phyloP scores from a whole-genome alignment of 2,113 vertebrate species.

The Antigone vipio region DNA sequence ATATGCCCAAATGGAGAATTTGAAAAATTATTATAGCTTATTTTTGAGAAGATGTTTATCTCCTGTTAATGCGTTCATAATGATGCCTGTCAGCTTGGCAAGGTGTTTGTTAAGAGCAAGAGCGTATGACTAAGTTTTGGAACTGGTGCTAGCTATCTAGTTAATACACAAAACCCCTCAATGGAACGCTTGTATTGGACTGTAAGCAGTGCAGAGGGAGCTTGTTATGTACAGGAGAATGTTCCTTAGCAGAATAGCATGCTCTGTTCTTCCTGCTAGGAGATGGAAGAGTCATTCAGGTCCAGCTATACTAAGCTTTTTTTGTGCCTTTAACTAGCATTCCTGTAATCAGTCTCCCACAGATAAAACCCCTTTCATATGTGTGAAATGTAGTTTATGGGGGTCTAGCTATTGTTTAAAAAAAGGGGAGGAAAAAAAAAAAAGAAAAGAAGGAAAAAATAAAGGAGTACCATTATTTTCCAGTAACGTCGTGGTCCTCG shows the following conservation, averaged over 20 bases:
- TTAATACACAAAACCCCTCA: background rate
- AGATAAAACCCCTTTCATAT: background rate
- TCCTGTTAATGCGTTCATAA: background rate
- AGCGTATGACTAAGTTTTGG: background rate
- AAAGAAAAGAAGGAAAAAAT: too few relatives aligned
- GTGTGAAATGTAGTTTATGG: background rate
- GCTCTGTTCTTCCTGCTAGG: background rate
- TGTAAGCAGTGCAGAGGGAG: background rate
- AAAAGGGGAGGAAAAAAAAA: too few relatives aligned
- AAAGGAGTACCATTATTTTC: background rate
- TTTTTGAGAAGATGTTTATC: background rate
- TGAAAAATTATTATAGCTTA: background rate
- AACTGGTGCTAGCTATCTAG: background rate
- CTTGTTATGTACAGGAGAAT: background rate
- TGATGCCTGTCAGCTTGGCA: background rate
- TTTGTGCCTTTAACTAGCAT: background rate
- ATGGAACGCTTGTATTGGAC: background rate
- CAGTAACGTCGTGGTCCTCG: rapidly evolving
- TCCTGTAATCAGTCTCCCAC: background rate
- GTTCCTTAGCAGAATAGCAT: background rate
- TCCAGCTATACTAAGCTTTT: background rate
- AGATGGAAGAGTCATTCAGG: background rate
- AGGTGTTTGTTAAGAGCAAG: background rate
- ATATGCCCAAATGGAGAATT: background rate
- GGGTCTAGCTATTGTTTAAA: background rate